Evolutionary conservation across 2,797 vertebrate genomes (phyloP).

Genomic region (Takifugu ocellatus): DNA sequence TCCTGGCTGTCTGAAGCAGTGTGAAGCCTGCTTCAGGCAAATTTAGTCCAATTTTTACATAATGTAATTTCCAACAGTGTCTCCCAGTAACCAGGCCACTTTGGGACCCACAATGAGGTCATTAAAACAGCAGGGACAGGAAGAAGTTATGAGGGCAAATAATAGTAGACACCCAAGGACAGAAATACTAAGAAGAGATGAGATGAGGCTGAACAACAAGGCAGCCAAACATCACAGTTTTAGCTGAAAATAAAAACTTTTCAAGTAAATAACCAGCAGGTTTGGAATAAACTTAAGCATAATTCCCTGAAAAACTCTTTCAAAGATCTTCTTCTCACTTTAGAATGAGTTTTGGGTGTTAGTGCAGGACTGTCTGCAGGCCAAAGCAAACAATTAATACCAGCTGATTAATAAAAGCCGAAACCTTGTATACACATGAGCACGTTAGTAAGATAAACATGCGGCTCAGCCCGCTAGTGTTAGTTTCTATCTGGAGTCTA

Average conservation of each 20-base stretch:
- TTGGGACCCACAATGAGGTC: constrained; percentile 6
- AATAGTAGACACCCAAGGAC: constrained; percentile 40
- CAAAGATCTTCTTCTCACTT: too few relatives aligned
- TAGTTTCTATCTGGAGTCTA: constrained; percentile 19
- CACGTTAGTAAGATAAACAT: not conserved
- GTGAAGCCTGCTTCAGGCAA: not conserved
- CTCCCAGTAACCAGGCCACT: constrained; percentile 4
- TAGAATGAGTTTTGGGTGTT: too few relatives aligned
- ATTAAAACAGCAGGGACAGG: constrained; percentile 22
- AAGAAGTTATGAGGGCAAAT: constrained; percentile 49
- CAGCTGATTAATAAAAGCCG: not conserved
- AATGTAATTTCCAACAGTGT: constrained; percentile 13
- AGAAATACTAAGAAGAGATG: not conserved
- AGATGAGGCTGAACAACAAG: not conserved
- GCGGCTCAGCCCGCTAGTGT: constrained; percentile 13
- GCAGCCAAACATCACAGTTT: not conserved
- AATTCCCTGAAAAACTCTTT: too few relatives aligned
- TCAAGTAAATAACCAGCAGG: too few relatives aligned
- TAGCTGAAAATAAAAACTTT: too few relatives aligned
- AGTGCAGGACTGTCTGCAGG: too few relatives aligned
- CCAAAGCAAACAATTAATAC: not conserved
- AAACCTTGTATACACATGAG: not conserved
- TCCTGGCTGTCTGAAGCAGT: constrained; percentile 4
- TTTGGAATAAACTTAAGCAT: too few relatives aligned
- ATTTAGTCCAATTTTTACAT: not conserved